Conservation (phyloP, 2,797 vertebrate species). For the Tachyglossus aculeatus region DNA sequence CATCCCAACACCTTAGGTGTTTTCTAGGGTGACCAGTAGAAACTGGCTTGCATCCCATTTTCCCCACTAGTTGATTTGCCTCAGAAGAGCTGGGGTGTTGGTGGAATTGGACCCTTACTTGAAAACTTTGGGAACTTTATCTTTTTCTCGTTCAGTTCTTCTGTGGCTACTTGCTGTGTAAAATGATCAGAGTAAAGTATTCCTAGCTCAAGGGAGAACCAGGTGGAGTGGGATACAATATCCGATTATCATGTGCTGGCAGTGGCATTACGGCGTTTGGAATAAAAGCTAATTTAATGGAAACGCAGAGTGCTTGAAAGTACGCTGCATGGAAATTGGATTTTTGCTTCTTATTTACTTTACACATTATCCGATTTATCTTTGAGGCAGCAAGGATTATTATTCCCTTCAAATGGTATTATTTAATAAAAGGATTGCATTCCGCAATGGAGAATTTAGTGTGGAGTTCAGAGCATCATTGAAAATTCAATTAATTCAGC, state of each 20-base stretch:
- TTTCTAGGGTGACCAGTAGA: no score
- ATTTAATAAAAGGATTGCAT: constrained; percentile 69
- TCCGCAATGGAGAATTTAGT: constrained; percentile 53
- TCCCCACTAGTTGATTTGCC: no score
- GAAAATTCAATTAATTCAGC: constrained; percentile 64
- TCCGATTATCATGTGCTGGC: constrained; percentile 46
- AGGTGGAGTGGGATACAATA: constrained; percentile 48
- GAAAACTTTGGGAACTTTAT: no score
- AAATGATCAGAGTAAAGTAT: constrained; percentile 50
- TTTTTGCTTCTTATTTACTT: constrained; percentile 69
- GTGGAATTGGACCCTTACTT: no score
- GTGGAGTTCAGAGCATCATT: constrained; percentile 36
- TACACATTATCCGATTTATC: constrained; percentile 62
- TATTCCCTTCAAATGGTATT: constrained; percentile 61
- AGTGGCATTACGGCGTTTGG: constrained; percentile 32
- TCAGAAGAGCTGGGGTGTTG: no score
- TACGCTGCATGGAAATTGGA: constrained; percentile 66
- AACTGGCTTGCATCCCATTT: no score
- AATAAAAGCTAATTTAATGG: constrained; percentile 63
- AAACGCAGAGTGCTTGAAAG: constrained; percentile 49
- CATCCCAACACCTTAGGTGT: no score
- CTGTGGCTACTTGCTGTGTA: constrained; percentile 39
- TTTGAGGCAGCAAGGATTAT: constrained; percentile 71
- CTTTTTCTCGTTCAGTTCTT: constrained; percentile 36
- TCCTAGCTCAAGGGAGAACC: constrained; percentile 44